phyloP scores from a whole-genome alignment of 2,888 invertebrate species.

The Folsomia manolachei region DNA sequence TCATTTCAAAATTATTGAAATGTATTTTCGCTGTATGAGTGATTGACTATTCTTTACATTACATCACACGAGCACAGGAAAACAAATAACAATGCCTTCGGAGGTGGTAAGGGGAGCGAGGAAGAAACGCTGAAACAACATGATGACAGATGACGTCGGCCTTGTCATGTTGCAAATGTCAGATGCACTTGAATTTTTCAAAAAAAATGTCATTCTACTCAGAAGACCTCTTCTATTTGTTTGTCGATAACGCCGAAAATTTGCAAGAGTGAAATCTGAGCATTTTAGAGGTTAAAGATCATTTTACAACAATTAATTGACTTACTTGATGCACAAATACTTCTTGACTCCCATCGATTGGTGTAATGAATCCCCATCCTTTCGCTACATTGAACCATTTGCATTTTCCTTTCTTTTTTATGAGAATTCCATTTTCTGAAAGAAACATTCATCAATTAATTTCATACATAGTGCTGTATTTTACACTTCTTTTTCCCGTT shows the following conservation, averaged over 20 bases:
- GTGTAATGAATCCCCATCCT: conserved; percentile 92
- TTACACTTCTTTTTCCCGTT: too few species aligned
- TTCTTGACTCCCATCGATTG: conserved; percentile 83
- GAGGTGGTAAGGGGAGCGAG: background rate
- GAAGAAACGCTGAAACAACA: conserved; percentile 28
- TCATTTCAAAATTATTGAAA: background rate
- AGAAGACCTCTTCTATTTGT: conserved; percentile 16
- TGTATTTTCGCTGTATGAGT: background rate
- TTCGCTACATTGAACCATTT: conserved; percentile 96
- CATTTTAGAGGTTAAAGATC: background rate
- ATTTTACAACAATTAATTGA: background rate
- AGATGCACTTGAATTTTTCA: conserved; percentile 37
- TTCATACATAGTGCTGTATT: background rate
- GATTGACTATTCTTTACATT: background rate
- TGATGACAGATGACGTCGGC: conserved; percentile 44
- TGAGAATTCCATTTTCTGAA: conserved; percentile 1
- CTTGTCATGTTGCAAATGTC: conserved; percentile 40
- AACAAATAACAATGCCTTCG: background rate
- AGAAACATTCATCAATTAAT: conserved; percentile 11
- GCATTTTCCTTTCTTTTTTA: conserved; percentile 57
- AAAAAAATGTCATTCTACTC: conserved; percentile 16
- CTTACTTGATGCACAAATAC: conserved; percentile 91
- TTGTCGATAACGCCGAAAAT: background rate
- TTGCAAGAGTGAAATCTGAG: background rate
- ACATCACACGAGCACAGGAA: background rate